Evolutionary conservation across 2,888 invertebrate genomes (phyloP), one percentile per base, ranked within the genome.

Genomic region (Heliconius ismenius): DNA sequence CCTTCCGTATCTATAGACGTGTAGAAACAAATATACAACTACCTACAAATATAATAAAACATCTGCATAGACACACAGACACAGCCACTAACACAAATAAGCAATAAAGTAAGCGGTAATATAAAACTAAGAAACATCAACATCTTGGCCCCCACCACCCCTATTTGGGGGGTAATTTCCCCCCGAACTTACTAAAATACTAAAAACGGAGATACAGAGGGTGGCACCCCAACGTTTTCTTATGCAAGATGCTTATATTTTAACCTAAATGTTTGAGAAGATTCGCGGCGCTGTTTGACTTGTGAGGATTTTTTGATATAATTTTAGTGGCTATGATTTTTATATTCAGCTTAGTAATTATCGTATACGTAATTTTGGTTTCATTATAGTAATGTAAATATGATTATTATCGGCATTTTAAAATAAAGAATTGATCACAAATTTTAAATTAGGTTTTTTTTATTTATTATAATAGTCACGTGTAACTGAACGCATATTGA

Each of bases 41-140:
- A n/a, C n/a, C n/a, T 67, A 67, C 24, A 69, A 73, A 69, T 80
- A 83, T 84, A 86, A 87, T 77, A 85, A 84, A 84, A 87, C 91
- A 93, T 93, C 92, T 93, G 93, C 93, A 93, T 93, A 83, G 81
- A 81, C 86, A 88, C 89, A 84, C 84, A 88, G 86, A 84, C 86
- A 88, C 89, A 83, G 84, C 88, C 90, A 91, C 91, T 89, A 90
- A 91, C 92, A 89, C 91, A 92, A 92, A 92, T 92, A 93, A 91
- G 91, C 91, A 92, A 94, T 94, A 93, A 93, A 93, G 92, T 93
- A 93, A 91, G 86, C 86, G 89, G 93, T 93, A 93, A 94, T 94
- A 94, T 94, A 94, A 94, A 94, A 94, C 94, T 94, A 94, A 93
- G 93, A 92, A 94, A 93, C 93, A 94, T 94, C 93, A 94, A 93